Base-by-base conservation (phyloP, 2,797 vertebrate genomes). In the Vultur gryphus region DNA sequence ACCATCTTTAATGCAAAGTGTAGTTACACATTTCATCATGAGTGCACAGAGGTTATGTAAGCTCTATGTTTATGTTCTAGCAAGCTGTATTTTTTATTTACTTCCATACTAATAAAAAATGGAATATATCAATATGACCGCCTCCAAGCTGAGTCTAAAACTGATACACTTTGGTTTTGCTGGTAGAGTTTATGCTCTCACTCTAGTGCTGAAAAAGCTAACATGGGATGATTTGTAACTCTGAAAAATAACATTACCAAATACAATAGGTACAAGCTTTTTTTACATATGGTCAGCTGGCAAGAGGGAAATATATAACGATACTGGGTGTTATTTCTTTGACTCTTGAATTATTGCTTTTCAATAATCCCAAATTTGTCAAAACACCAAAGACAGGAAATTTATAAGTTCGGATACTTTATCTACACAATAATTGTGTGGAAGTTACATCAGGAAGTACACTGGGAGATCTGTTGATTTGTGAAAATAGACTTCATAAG, bases 81-180 rank as follows among this genome's bases (percentile, higher is more conserved):
- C 43, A 62, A 33, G 70, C 80, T 94, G 21, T 69, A 67, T 87
- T 94, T 90, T 93, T 41, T 20, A 86, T 93, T 97, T 33, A 51
- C 39, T 94, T 92, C 62, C 62, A 58, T 39, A 66, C 33, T 86
- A 94, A 94, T 83, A 89, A 93, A 95, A 95, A 92, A 54, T 14
- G 0, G 37, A 84, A 80, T 70, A 67, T 54, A 91, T 46, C 19
- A 81, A 64, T 84, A 69, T n/a, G 70, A 89, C 35, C n/a, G 33
- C 65, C 20, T 76, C 51, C 57, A 86, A 91, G 33, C 26, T 62
- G 70, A 92, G 39, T 64, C 31, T 90, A 64, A 91, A 62, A 83
- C 28, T 81, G 41, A 54, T n/a, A 37, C 2, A 39, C 5, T 52
- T 77, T 66, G 6, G 0, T 39, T 86, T 54, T 69, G 8, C 9